Evolutionary conservation across 2,888 invertebrate genomes (phyloP), one percentile per base, ranked within the genome.

Genomic region (Synergus gifuensis): DNA sequence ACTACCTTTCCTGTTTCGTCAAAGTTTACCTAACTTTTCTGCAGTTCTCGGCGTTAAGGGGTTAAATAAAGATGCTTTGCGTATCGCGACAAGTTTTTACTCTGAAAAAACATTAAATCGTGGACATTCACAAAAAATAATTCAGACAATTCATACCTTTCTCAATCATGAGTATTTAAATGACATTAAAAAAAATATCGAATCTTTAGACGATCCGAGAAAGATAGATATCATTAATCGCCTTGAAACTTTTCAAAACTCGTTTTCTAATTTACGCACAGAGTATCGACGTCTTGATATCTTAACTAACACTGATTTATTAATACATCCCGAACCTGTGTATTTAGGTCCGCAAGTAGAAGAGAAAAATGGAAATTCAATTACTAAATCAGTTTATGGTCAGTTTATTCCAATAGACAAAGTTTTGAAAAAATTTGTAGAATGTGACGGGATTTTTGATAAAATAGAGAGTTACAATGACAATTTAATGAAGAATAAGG

Each of bases 291-390:
- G 76, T 54, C 76, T 80, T 4, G 22, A 49, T 40, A 64, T 54
- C 76, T 44, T 80, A 12, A 73, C 76, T 76, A 63, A 77, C 36
- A 76, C 42, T 54, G 78, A 80, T 64, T 60, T 80, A 5, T 76
- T 63, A 22, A 76, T 80, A 66, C 28, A 78, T 18, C 78, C 80
- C 12, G n/a, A 67, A 22, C 11, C 73, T 8, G 18, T 80, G 28
- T 64, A 67, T 42, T 77, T 76, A 64, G 76, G 77, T 22, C 58
- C 78, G 14, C 58, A 28, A 8, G 22, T 40, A 18, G 18, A 49
- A 64, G 63, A 80, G 1, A 76, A 80, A 76, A 46, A 60, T 44
- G 79, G 77, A 40, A 28, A 28, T 12, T 42, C 40, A 42, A n/a
- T 54, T n/a, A 54, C 54, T 16, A 54, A 54, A 54, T n/a, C 54